A percentile compares a stretch with the other conserved stretches of the same genome.
These are phyloP conservation scores for Uloborus plumipes DNA, from an alignment of 2,888 invertebrate species.

Conservation along the genomic window DNA sequence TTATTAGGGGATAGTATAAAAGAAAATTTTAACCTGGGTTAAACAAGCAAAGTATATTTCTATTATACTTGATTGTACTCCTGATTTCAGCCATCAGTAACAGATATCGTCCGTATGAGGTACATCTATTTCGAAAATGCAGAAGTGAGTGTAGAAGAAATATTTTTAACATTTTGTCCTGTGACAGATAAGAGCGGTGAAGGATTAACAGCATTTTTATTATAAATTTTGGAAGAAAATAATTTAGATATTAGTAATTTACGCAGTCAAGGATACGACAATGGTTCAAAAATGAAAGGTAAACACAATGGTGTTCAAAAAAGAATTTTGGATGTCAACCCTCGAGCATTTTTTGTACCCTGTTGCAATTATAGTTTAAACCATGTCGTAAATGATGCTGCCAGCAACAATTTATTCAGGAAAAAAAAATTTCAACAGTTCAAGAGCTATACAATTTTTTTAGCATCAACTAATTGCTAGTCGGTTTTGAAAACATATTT, in stretches of 20 bases:
- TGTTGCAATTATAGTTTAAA: not conserved
- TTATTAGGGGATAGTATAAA: too few relatives aligned
- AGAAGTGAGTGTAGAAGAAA: slow-evolving; percentile 3
- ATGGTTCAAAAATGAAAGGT: slow-evolving; percentile 1
- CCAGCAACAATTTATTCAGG: not conserved
- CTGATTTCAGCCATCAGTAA: not conserved
- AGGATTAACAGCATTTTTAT: not conserved
- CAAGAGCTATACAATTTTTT: not conserved
- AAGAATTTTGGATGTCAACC: slow-evolving; percentile 1
- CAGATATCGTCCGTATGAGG: not conserved
- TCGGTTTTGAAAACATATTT: not conserved
- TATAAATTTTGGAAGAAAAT: not conserved
- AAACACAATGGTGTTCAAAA: slow-evolving; percentile 1
- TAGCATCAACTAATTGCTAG: not conserved
- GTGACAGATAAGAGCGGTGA: not conserved
- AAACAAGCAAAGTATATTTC: too few relatives aligned
- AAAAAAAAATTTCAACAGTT: not conserved
- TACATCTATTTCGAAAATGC: not conserved
- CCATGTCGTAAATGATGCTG: not conserved
- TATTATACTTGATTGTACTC: too few relatives aligned
- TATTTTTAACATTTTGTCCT: not conserved
- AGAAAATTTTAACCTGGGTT: too few relatives aligned
- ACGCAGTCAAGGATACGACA: slow-evolving; percentile 35
- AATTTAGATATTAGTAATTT: slow-evolving; percentile 1
- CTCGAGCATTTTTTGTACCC: not conserved